Percentiles rank a stretch among this genome's conserved stretches.
Conservation (phyloP, 2,113 vertebrate species). For the Campylomormyrus numenius region DNA sequence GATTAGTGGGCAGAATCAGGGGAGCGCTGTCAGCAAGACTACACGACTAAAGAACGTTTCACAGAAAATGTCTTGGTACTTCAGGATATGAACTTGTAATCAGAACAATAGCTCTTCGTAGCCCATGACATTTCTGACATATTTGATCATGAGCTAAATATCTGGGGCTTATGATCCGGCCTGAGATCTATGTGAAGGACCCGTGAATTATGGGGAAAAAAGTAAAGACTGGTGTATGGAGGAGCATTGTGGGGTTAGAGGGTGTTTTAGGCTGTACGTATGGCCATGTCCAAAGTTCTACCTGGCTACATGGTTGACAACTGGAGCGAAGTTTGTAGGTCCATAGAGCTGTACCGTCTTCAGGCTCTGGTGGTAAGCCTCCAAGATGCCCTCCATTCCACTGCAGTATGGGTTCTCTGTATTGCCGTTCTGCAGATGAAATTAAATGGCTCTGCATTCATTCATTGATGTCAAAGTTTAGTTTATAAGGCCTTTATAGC, state of each 20-base stretch:
- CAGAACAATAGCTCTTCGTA: neutral
- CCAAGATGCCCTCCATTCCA: slow-evolving; percentile 87
- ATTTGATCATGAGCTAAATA: neutral
- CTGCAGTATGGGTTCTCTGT: slow-evolving; percentile 81
- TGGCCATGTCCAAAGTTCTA: slow-evolving; percentile 36
- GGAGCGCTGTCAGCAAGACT: neutral
- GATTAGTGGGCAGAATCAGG: neutral
- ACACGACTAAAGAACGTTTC: neutral
- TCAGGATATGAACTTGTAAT: neutral
- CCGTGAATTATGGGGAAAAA: neutral
- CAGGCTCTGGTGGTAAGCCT: slow-evolving; percentile 88
- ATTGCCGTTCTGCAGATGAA: slow-evolving; percentile 74
- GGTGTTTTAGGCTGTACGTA: neutral
- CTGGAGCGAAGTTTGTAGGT: slow-evolving; percentile 89
- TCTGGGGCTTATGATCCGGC: neutral
- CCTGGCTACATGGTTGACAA: slow-evolving; percentile 89
- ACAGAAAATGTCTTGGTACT: neutral
- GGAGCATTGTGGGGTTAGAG: neutral
- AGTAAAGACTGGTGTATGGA: neutral
- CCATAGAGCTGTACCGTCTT: slow-evolving; percentile 92
- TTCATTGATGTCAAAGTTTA: neutral
- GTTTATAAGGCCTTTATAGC: neutral
- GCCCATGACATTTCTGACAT: neutral
- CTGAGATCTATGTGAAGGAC: neutral
- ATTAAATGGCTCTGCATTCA: slow-evolving; percentile 9